Base-by-base conservation (phyloP, 2,113 vertebrate species). In the Cygnus atratus region DNA sequence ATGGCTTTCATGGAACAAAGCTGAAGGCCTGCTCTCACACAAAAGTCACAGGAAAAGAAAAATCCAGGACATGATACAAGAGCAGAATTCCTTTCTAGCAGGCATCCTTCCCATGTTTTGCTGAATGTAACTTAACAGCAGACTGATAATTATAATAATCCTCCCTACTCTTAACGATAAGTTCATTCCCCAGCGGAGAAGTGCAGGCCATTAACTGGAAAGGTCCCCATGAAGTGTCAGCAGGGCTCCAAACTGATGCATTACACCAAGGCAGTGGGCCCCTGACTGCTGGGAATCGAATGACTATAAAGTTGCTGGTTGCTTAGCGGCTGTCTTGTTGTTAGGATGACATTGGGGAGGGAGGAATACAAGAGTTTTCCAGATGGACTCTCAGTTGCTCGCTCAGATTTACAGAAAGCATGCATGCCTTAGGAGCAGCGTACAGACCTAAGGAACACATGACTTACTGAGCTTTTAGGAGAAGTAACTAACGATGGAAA, bases 251-350 rank as follows among this genome's bases (percentile, higher is more conserved):
- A 82, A 87, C 1, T 79, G 70, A 92, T 73, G 62, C 4, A 15
- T 83, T 91, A 84, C 67, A 79, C 41, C 37, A 65, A 66, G 73
- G 62, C 84, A 96, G 83, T 84, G 63, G 90, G 92, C 86, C 91
- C n/a, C 96, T 62, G 26, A 26, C 48, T 68, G 62, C 50, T 94
- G 88, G 87, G 87, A 96, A 76, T 17, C 59, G 71, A 76, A 82
- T 59, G 39, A 55, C 48, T 58, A 26, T 70, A 71, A 79, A 10
- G 9, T 74, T 94, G 74, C 84, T 62, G 68, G 87, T 92, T 96
- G 96, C 92, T 94, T 95, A 96, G 91, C 37, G 16, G 84, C 88
- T 43, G 84, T 37, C 73, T 76, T 89, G 77, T 89, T 94, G 90
- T 71, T 70, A 84, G 35, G 68, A 95, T 85, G 94, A 94, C 75